Conservation (phyloP, 2,888 invertebrate species). For the Drosophila aldrichi region DNA sequence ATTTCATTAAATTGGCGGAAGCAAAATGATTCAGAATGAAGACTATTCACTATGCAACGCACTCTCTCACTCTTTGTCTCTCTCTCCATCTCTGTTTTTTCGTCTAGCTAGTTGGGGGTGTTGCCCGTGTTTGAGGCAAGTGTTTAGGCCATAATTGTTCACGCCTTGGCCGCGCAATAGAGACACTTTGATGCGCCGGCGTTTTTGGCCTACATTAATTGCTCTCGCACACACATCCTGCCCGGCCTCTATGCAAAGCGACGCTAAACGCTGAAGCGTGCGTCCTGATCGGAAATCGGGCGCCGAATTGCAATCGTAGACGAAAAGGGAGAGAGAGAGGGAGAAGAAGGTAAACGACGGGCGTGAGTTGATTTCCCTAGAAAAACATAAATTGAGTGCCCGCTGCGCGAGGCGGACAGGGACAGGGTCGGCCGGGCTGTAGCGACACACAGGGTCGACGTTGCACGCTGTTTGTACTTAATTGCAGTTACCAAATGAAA, state of each 20-base stretch:
- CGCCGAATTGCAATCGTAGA: conserved; percentile 26
- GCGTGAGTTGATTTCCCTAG: conserved; percentile 36
- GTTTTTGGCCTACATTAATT: conserved; percentile 55
- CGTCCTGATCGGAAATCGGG: conserved; percentile 30
- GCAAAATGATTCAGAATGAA: conserved; percentile 35
- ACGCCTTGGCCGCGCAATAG: conserved; percentile 71
- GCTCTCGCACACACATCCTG: conserved; percentile 47
- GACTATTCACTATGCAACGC: neutral
- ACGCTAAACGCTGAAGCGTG: conserved; percentile 67
- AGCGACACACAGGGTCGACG: conserved; percentile 10
- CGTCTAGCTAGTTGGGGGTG: conserved; percentile 32
- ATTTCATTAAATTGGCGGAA: conserved; percentile 68
- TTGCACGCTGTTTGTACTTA: conserved; percentile 51
- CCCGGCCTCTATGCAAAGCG: conserved; percentile 67
- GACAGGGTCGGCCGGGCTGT: conserved; percentile 18
- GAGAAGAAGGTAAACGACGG: conserved; percentile 14
- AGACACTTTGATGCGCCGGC: conserved; percentile 64
- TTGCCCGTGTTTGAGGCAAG: conserved; percentile 68
- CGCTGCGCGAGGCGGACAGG: conserved; percentile 40
- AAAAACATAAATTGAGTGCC: conserved; percentile 33
- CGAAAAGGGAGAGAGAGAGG: too few species aligned
- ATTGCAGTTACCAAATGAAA: conserved; percentile 43
- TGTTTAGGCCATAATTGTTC: conserved; percentile 76
- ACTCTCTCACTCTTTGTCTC: neutral
- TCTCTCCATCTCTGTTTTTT: neutral